These are phyloP conservation scores for Miniopterus natalensis DNA, from an alignment of 2,113 vertebrate species.

Conservation along the genomic window DNA sequence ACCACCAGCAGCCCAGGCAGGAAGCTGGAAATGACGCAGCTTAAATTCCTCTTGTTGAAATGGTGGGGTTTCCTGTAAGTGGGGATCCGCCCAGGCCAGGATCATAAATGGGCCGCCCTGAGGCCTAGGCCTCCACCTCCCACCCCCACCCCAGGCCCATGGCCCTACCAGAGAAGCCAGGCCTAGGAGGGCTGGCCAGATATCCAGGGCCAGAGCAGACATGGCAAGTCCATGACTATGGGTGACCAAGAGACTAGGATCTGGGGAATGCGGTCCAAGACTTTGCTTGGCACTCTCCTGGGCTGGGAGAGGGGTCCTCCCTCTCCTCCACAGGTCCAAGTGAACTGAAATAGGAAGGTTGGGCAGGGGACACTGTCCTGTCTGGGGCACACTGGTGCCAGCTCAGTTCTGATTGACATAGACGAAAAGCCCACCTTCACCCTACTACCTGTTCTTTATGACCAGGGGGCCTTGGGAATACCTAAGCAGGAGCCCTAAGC, in stretches of 20 bases:
- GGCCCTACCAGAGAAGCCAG: not conserved
- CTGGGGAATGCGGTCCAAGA: not conserved
- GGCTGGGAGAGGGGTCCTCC: not conserved
- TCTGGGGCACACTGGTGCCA: not conserved
- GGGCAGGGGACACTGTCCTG: not conserved
- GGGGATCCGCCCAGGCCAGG: slow-evolving; percentile 78
- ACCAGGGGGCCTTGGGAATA: not conserved
- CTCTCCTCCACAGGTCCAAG: not conserved
- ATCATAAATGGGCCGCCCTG: slow-evolving; percentile 69
- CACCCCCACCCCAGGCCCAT: slow-evolving; percentile 48
- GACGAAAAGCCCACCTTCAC: not conserved
- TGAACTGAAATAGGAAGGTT: not conserved
- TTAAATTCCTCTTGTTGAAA: slow-evolving; percentile 82
- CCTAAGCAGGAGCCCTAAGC: not conserved
- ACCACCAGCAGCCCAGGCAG: slow-evolving; percentile 72
- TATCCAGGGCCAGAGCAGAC: not conserved
- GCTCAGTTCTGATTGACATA: not conserved
- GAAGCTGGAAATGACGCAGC: slow-evolving; percentile 83
- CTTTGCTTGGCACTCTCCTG: not conserved
- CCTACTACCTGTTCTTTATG: not conserved
- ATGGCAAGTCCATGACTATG: not conserved
- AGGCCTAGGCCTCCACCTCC: slow-evolving; percentile 60
- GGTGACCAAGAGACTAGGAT: not conserved
- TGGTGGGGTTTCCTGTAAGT: slow-evolving; percentile 83
- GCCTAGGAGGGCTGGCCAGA: not conserved